Conservation (phyloP, 2,113 vertebrate species). For the Acanthochromis polyacanthus region DNA sequence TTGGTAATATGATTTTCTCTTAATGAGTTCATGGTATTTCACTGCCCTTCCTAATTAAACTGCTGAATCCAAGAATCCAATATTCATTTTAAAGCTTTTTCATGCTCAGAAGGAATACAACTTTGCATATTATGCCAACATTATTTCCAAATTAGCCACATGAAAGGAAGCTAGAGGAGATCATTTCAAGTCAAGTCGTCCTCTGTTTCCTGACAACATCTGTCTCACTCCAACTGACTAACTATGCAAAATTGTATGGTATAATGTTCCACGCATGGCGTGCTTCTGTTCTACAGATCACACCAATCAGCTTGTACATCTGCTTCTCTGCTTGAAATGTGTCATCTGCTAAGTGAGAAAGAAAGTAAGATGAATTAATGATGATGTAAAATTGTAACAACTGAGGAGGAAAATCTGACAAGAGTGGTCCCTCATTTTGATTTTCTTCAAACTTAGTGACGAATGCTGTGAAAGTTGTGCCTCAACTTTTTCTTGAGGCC, state of each 20-base stretch:
- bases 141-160: constrained; percentile 39
- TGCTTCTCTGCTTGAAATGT: constrained; percentile 68
- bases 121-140: constrained; percentile 13
- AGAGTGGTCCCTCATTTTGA: background rate
- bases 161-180: constrained; percentile 21
- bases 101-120: constrained; percentile 34
- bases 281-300: constrained; percentile 64
- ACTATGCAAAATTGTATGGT: constrained; percentile 46
- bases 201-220: constrained; percentile 62
- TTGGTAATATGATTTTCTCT: background rate
- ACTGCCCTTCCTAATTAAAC: background rate
- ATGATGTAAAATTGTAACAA: constrained; percentile 47
- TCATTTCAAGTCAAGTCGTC: constrained; percentile 57
- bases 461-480: constrained; percentile 3
- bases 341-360: constrained; percentile 62
- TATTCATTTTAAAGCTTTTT: constrained; percentile 30
- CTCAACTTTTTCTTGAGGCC: constrained; percentile 2
- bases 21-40: background rate
- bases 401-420: constrained; percentile 27
- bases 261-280: constrained; percentile 47
- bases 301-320: constrained; percentile 71
- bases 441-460: constrained; percentile 22
- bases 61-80: background rate
- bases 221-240: constrained; percentile 47
- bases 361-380: constrained; percentile 61